phyloP scores from a whole-genome alignment of 2,888 invertebrate genomes.

The Cataglyphis livida region DNA sequence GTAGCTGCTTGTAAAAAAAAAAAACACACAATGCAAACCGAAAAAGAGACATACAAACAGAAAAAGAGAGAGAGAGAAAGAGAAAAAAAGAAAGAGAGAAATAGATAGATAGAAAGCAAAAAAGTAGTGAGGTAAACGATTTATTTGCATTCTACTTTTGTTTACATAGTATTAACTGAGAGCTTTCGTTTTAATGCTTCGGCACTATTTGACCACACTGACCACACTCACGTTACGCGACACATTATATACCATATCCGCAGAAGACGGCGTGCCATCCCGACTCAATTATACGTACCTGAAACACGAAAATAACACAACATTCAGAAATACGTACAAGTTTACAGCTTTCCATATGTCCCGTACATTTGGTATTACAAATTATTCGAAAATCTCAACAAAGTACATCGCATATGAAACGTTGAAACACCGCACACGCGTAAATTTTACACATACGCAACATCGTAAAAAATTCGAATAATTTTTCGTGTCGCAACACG shows the following conservation, averaged over 20 bases:
- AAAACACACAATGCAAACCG: conserved; percentile 42
- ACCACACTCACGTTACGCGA: conserved; percentile 65
- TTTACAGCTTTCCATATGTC: conserved; percentile 12
- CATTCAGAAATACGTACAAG: conserved; percentile 29
- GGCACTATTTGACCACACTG: conserved; percentile 69
- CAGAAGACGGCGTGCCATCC: background rate
- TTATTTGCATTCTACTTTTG: conserved; percentile 72
- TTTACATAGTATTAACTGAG: conserved; percentile 69
- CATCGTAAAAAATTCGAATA: conserved; percentile 8
- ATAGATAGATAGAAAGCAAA: conserved; percentile 53
- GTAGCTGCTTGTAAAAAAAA: conserved; percentile 32
- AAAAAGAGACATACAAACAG: conserved; percentile 7
- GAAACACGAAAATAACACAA: conserved; percentile 68
- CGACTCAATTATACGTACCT: conserved; percentile 74
- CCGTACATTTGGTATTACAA: background rate
- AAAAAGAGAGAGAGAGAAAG: conserved; percentile 5
- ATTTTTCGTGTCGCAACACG: conserved; percentile 2
- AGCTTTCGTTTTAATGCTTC: conserved; percentile 62
- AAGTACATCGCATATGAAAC: background rate
- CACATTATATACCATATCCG: conserved; percentile 26
- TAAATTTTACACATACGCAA: conserved; percentile 3
- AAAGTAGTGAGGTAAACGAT: conserved; percentile 64
- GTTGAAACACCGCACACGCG: background rate
- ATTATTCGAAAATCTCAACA: background rate
- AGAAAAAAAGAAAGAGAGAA: conserved; percentile 20